Base-by-base conservation (phyloP, 2,113 vertebrate species). In the Silurus meridionalis region DNA sequence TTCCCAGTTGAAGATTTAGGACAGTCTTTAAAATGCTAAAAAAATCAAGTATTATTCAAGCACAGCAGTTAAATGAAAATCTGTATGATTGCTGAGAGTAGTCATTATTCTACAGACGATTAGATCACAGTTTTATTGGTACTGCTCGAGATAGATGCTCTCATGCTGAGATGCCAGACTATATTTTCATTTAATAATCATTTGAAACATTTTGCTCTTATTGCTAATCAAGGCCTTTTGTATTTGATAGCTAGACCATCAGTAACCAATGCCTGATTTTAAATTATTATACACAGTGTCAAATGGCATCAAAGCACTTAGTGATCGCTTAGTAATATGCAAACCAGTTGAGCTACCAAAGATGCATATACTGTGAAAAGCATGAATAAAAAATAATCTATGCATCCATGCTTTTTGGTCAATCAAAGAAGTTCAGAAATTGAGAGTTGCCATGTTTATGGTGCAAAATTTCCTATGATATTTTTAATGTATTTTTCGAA, bases 171-270 rank as follows among this genome's bases (percentile, higher is more conserved):
- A 80, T 81, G 53, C 50, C 25, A 67, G 4, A 21, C 77, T 19
- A 4, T 58, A 15, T 58, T 60, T 80, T 80, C 9, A 25, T 52
- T 67, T 48, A 67, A 28, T 83, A 63, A 6, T 79, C 46, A 79
- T 82, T 37, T 83, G 46, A 78, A 66, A 82, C 46, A 77, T 25
- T 53, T 61, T 58, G 63, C 71, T 77, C 77, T 84, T 88, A 90
- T 88, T 88, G 87, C 87, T 88, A 58, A 71, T 86, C 60, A 82
- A 83, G 64, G 75, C n/a, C 66, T 14, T 83, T 74, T 80, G 61
- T 9, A 55, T 0, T 53, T 83, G 61, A 69, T 50, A 63, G 74
- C 60, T 23, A 23, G 83, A 82, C 66, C 37, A 17, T 60, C 46
- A 67, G 77, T 84, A 80, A 46, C 8, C 28, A 37, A 52, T 57